Evolutionary conservation across 2,888 invertebrate species (phyloP).

Genomic region (Apantesis nais): DNA sequence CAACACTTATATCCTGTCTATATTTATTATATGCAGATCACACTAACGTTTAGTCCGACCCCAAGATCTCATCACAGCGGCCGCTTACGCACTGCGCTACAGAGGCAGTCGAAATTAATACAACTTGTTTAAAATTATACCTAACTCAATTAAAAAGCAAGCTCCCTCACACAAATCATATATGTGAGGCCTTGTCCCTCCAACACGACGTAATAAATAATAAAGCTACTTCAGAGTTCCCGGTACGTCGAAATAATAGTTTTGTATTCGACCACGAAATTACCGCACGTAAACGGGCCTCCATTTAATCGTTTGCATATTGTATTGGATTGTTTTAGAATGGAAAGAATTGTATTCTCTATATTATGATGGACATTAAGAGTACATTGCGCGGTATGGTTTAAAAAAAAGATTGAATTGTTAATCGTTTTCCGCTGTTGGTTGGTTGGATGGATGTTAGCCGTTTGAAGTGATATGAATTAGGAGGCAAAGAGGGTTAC

Average conservation of each 20-base stretch:
- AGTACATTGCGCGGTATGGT: constrained; percentile 55
- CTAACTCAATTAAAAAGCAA: constrained; percentile 2
- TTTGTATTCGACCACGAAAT: constrained; percentile 70
- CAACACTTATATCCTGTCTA: no score
- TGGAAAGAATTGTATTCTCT: constrained; percentile 50
- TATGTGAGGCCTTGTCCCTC: constrained; percentile 1
- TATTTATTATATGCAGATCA: no score
- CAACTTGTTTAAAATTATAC: background rate
- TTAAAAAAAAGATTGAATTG: background rate
- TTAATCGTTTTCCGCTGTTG: background rate
- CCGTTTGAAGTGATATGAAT: no score
- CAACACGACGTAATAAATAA: constrained; percentile 34
- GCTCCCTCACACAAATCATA: background rate
- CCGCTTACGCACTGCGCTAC: background rate
- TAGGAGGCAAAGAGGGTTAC: no score
- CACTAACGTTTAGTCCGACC: no score
- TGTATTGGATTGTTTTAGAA: constrained; percentile 68
- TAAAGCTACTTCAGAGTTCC: constrained; percentile 44
- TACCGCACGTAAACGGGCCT: constrained; percentile 66
- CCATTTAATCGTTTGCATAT: constrained; percentile 80
- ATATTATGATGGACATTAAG: constrained; percentile 14
- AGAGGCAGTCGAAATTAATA: background rate
- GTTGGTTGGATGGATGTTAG: no score
- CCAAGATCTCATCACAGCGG: no score
- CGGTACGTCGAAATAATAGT: constrained; percentile 68